Evolutionary conservation across 1,140 invertebrate genomes (phyloP), one percentile per base, ranked within the genome.

Genomic region (Muscidifurax raptorellus): DNA sequence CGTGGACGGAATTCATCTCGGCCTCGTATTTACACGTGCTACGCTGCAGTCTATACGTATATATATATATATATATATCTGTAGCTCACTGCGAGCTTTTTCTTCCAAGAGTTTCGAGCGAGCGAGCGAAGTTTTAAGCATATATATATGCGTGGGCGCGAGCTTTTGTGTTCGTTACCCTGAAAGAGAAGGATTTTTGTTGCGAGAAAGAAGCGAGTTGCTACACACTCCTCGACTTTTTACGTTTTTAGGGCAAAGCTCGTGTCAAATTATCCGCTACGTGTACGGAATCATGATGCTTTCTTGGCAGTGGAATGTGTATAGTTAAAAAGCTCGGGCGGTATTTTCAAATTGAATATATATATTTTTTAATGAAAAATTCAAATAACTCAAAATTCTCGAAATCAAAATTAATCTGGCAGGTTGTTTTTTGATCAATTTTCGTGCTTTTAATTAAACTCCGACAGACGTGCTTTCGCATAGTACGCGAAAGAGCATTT

Each of bases 1-100:
- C 76, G 76, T 78, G 76, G 47, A 78, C 47, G 76, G 76, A 78
- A 78, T 78, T 78, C 76, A 75, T 75, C 25, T 47, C 72, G 36
- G 22, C 52, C 52, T 22, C 40, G 72, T 47, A 75, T 75, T 75
- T 75, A 75, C 40, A 75, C 36, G 72, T 75, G 72, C 36, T 59
- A 9, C 71, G 7, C 18, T n/a, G 52, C 22, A 59, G 52, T 59
- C 52, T 59, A 47, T 13, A 12, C 18, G 2, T 18, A 52, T 52
- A 52, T 15, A 22, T 18, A 18, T 6, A 22, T 13, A 2, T 47
- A 47, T 47, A 18, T 59, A 59, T 59, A 52, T 52, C 0, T 18
- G 15, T n/a, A n/a, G n/a, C n/a, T n/a, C 44, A 10, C 44, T n/a
- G 52, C 2, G 22, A 22, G 47, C 18, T 59, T 69, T 27, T 69